Conservation (phyloP, 2,888 invertebrate genomes). For the Hetaerina titia region DNA sequence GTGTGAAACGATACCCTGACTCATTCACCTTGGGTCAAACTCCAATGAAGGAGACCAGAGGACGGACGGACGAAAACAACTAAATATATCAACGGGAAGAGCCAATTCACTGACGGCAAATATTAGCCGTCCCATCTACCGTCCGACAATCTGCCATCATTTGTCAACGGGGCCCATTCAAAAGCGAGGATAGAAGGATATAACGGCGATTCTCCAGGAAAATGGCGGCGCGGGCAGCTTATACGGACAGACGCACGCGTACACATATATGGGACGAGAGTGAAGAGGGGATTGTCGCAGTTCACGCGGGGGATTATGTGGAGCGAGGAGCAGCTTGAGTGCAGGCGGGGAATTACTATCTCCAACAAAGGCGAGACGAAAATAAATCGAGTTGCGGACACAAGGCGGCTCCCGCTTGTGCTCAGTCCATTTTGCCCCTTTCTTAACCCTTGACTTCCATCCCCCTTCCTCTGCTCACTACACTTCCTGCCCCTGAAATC, state of each 20-base stretch:
- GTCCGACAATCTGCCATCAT: slow-evolving; percentile 12
- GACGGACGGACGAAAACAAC: neutral
- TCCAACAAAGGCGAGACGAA: neutral
- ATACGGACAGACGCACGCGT: neutral
- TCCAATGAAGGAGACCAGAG: neutral
- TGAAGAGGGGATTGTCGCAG: neutral
- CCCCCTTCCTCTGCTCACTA: neutral
- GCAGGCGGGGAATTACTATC: neutral
- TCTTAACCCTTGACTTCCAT: slow-evolving; percentile 2
- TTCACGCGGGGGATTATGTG: neutral
- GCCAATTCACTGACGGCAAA: neutral
- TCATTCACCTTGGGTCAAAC: too few species aligned
- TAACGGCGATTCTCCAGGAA: neutral
- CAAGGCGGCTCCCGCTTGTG: neutral
- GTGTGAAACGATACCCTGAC: too few species aligned
- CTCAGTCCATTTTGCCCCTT: neutral
- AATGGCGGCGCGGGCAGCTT: neutral
- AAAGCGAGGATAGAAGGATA: neutral
- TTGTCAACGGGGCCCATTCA: slow-evolving; percentile 36
- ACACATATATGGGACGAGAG: neutral
- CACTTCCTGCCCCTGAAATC: neutral
- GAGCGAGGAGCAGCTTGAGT: neutral
- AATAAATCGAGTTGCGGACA: neutral
- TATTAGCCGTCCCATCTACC: neutral
- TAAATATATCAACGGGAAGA: neutral